A percentile compares a stretch with the other conserved stretches of the same genome.
Evolutionary conservation across 2,797 vertebrate species (phyloP).

Genomic region (Phoebastria nigripes): DNA sequence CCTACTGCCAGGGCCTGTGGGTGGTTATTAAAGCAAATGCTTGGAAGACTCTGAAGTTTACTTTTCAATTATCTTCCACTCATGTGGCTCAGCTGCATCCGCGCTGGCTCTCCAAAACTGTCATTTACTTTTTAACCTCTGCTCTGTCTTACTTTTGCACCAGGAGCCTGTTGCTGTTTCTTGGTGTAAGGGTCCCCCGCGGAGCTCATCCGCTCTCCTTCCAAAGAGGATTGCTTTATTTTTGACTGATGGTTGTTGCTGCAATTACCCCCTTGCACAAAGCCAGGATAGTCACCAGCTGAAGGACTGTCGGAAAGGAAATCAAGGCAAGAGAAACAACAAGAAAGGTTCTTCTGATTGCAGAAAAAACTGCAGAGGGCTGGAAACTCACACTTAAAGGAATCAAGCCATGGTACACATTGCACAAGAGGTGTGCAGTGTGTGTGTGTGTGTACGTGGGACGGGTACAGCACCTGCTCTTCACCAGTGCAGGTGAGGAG

Average conservation of each 20-base stretch:
- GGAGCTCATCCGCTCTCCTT: not conserved
- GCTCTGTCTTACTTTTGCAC: not conserved
- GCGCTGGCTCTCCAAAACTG: not conserved
- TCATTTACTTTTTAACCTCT: not conserved
- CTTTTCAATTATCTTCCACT: not conserved
- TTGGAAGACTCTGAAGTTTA: not conserved
- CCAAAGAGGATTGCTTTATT: not conserved
- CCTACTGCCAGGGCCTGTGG: not conserved
- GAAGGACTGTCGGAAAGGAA: not conserved
- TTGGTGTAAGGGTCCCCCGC: accelerated
- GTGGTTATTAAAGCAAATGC: not conserved
- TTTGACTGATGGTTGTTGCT: not conserved
- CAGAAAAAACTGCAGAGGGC: not conserved
- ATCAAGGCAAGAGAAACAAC: not conserved
- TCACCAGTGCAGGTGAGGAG: not conserved
- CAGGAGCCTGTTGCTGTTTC: not conserved
- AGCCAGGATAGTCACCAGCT: not conserved
- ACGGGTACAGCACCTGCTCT: not conserved
- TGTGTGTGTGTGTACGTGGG: accelerated
- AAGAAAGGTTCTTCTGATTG: not conserved
- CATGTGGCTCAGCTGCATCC: not conserved
- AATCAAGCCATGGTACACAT: accelerated
- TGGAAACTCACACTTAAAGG: not conserved
- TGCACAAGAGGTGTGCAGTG: not conserved
- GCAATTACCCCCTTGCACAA: not conserved